These are phyloP conservation scores for Drosophila arawakana DNA, from an alignment of 1,140 invertebrate species.

Conservation along the genomic window DNA sequence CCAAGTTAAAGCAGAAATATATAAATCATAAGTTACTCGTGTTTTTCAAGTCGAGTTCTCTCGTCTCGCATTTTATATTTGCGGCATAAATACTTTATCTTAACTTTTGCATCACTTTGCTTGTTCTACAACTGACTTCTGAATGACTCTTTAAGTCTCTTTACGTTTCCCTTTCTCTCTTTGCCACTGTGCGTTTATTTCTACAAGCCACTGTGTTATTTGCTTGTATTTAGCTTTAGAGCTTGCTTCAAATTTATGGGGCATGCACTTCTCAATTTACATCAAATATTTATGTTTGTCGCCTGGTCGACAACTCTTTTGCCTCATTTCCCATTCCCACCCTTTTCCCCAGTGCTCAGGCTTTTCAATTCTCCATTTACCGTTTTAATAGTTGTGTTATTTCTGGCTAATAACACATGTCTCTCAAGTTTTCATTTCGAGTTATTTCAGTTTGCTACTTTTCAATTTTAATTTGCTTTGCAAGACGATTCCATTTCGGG, in stretches of 20 bases:
- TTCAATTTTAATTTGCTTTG: slow-evolving; percentile 68
- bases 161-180: not conserved
- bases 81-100: slow-evolving; percentile 55
- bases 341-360: not conserved
- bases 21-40: no score
- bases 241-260: slow-evolving; percentile 35
- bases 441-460: slow-evolving; percentile 62
- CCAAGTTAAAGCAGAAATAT: no score
- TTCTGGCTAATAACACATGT: slow-evolving; percentile 65
- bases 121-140: slow-evolving; percentile 26
- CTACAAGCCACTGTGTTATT: slow-evolving; percentile 8
- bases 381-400: slow-evolving; percentile 36
- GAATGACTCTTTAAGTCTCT: slow-evolving; percentile 4
- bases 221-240: slow-evolving; percentile 6
- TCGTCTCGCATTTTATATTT: slow-evolving; percentile 8
- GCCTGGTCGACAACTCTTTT: slow-evolving; percentile 7
- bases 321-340: not conserved
- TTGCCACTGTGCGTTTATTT: not conserved
- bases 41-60: no score
- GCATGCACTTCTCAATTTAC: slow-evolving; percentile 52
- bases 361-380: not conserved
- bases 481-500: slow-evolving; percentile 43
- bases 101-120: slow-evolving; percentile 64
- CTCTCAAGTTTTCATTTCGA: slow-evolving; percentile 57
- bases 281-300: slow-evolving; percentile 53